phyloP scores from a whole-genome alignment of 2,888 invertebrate genomes.

The Galerucella pusilla region DNA sequence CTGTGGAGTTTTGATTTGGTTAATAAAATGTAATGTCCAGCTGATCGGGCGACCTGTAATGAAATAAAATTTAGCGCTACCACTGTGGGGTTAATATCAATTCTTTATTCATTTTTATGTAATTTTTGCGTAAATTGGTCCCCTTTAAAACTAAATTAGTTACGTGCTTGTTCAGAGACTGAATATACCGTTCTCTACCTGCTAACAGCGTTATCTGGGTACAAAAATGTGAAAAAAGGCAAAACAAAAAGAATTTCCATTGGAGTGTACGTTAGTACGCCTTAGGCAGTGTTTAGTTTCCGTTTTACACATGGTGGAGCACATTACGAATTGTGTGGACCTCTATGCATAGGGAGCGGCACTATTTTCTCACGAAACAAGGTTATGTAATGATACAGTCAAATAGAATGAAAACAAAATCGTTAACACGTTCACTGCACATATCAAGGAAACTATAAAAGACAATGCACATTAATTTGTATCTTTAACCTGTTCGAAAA shows the following conservation, averaged over 20 bases:
- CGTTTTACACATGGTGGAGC: slow-evolving; percentile 65
- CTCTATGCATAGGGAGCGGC: slow-evolving; percentile 58
- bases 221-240: slow-evolving; percentile 52
- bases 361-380: slow-evolving; percentile 56
- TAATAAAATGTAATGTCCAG: too few relatives aligned
- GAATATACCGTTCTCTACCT: slow-evolving; percentile 51
- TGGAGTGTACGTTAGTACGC: slow-evolving; percentile 61
- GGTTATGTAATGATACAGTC: slow-evolving; percentile 46
- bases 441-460: slow-evolving; percentile 5
- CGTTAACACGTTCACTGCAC: slow-evolving; percentile 11
- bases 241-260: slow-evolving; percentile 57
- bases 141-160: slow-evolving; percentile 9
- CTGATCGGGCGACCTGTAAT: too few relatives aligned
- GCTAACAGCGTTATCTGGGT: slow-evolving; percentile 53
- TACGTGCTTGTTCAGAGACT: slow-evolving; percentile 10
- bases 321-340: slow-evolving; percentile 61
- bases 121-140: background rate
- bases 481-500: background rate
- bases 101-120: background rate
- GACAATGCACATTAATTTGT: background rate
- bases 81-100: too few relatives aligned
- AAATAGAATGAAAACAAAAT: slow-evolving; percentile 14
- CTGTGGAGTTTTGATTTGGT: too few relatives aligned
- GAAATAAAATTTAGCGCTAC: too few relatives aligned
- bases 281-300: slow-evolving; percentile 64